Evolutionary conservation across 1,140 invertebrate genomes (phyloP), one percentile per base, ranked within the genome.

Genomic region (Lordiphosa stackelbergi): DNA sequence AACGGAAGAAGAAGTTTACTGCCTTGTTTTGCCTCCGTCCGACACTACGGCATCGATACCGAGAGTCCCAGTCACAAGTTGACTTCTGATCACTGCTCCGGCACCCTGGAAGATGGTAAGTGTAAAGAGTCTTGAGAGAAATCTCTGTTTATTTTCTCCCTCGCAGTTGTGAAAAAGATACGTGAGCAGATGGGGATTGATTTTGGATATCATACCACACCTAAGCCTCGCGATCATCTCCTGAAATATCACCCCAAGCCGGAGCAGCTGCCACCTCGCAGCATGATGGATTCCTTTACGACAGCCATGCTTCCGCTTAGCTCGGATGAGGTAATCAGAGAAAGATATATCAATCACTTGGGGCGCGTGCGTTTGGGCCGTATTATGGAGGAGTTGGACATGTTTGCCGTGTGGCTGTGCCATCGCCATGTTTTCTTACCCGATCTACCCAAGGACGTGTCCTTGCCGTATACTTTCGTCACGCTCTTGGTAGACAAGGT

Each of bases 311-410:
- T 95, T 58, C 94, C 94, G 0, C 77, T 95, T 3, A 90, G 89
- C 5, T 86, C 85, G 2, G 89, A 94, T 83, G 66, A 88, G 4
- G 52, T 72, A 1, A 85, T 93, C 0, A 89, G 93, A 37, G 91
- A 95, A 57, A 91, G 91, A 55, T 95, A 95, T 77, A 88, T 92
- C 1, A 92, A 92, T 13, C 90, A 91, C 66, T 84, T 90, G 48
- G 91, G 92, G 1, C 87, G 89, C 51, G 91, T 95, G 5, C 88
- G 94, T 42, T 86, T 94, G 69, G 94, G 94, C 5, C 88, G 94
- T 40, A 88, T 95, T 4, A 87, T 95, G 65, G 94, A 95, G 88
- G 94, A 95, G 85, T 90, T 95, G 86, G 94, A 95, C 88, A 91
- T 93, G 56, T 94, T 95, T 90, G 93, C 93, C 49, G 87, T 88